A percentile compares a stretch with the other conserved stretches of the same genome.
Conservation (phyloP, 1,140 invertebrate species). For the Dolichoris vasculosae region DNA sequence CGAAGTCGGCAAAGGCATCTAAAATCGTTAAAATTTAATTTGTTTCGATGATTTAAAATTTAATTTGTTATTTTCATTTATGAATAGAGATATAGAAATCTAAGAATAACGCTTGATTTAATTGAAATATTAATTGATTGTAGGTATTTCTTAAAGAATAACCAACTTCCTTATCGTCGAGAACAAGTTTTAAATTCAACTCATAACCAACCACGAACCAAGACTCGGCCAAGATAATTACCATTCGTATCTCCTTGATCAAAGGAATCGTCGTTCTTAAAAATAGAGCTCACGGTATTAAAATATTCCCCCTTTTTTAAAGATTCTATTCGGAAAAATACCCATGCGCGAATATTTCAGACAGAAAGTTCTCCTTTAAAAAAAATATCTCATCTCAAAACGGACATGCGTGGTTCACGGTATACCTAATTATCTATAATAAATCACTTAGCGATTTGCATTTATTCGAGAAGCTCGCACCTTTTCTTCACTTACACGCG, state of each 20-base stretch:
- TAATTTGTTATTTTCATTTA: not conserved
- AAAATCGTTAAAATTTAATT: conserved; percentile 19
- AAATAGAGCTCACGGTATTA: conserved; percentile 6
- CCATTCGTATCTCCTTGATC: not conserved
- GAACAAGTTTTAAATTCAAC: not conserved
- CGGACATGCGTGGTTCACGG: not conserved
- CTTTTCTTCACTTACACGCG: not conserved
- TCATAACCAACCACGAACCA: not conserved
- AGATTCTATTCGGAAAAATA: not conserved
- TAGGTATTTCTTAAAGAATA: too few species aligned
- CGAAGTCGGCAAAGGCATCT: not conserved
- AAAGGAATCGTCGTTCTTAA: not conserved
- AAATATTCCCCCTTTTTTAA: conserved; percentile 27
- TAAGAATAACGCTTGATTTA: conserved; percentile 1
- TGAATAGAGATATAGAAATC: not conserved
- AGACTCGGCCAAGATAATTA: not conserved
- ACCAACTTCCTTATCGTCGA: too few species aligned
- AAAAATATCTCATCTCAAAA: conserved; percentile 10
- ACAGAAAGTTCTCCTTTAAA: not conserved
- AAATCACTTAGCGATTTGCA: conserved; percentile 20
- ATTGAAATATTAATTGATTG: too few species aligned
- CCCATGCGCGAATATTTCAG: not conserved
- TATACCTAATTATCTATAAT: conserved; percentile 27
- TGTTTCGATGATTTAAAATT: conserved; percentile 11
- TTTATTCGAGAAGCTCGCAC: not conserved